phyloP scores from a whole-genome alignment of 2,113 vertebrate species.

The Ivindomyrus marchei region DNA sequence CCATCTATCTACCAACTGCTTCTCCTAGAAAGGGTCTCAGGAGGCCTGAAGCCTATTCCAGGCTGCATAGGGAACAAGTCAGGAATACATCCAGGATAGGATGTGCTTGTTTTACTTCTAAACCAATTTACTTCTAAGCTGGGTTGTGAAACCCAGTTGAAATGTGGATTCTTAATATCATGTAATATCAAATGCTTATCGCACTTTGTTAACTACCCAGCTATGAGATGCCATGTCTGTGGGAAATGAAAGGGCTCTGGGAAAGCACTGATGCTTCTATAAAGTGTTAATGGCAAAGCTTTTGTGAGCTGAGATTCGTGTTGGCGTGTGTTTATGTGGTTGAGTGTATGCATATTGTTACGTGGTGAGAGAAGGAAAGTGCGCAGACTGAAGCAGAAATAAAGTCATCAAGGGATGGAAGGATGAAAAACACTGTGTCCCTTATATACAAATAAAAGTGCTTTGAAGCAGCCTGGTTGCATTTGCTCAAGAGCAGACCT shows the following conservation, averaged over 20 bases:
- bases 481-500: no score
- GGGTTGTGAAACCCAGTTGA: not conserved
- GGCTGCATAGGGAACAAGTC: no score
- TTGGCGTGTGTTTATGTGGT: not conserved
- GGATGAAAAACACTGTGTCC: not conserved
- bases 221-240: not conserved
- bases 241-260: not conserved
- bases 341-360: not conserved
- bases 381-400: not conserved
- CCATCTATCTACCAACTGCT: not conserved
- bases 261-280: not conserved
- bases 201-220: not conserved
- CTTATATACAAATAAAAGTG: no score
- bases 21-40: not conserved
- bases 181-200: not conserved
- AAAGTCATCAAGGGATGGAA: not conserved
- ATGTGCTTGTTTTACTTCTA: not conserved
- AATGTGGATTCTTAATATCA: not conserved
- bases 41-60: not conserved
- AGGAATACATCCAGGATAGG: not conserved
- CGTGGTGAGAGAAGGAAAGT: not conserved
- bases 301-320: not conserved
- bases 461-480: no score
- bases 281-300: not conserved
- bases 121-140: not conserved